Evolutionary conservation across 1,140 invertebrate species (phyloP), one percentile per base, ranked within the genome.

Genomic region (Halesus radiatus): DNA sequence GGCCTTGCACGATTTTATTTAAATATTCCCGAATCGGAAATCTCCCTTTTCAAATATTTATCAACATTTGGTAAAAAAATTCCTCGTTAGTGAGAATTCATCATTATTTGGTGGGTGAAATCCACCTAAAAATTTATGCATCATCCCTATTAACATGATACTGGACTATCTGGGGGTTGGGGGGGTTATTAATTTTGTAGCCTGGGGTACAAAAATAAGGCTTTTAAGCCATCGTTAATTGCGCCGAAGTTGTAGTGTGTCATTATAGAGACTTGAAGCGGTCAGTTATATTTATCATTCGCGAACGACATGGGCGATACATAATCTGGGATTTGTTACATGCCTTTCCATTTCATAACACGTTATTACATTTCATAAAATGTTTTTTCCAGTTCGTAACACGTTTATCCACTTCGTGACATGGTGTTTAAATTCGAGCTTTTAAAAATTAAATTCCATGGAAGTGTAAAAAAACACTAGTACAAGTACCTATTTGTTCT

Each of bases 171-270:
- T 20, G 56, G 18, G 56, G 37, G 37, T 45, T 13, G 37, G 37
- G 37, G 3, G 7, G 7, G 10, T 13, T 13, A 22, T 60, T 60
- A 20, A 60, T 60, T 60, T 15, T 13, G 18, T 60, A 7, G 20
- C 20, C 23, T 6, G 56, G 56, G 18, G 18, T 23, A 8, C 56
- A 60, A 60, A 56, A 60, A 23, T 20, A 6, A 60, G 20, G 56
- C 56, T 60, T 60, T 60, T 60, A 60, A 13, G 56, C 23, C 5
- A 23, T 60, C 56, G 23, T 60, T 60, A 60, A 60, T 23, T 60
- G 20, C 18, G 3, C 56, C 18, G 56, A 60, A 60, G 7, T 60
- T 20, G 20, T 18, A 23, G 18, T 23, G 56, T 23, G 15, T 20
- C 56, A 18, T 60, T 60, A 60, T 13, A 23, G 23, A 20, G 56